Evolutionary conservation across 2,797 vertebrate species (phyloP), one percentile per base, ranked within the genome.

Genomic region (Enteromius thamalakanensis): DNA sequence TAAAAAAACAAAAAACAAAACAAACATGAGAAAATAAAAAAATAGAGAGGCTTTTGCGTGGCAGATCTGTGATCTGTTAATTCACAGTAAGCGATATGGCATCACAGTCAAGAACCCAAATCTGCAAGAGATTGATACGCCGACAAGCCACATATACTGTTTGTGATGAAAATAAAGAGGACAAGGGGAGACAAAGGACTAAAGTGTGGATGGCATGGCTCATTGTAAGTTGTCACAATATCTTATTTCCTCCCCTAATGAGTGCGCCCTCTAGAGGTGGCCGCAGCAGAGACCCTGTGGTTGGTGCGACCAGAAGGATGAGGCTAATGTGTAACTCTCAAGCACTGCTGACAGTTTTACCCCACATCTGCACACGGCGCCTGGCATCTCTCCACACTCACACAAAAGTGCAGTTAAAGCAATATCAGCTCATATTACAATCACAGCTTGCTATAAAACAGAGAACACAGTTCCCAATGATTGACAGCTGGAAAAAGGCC

Each of bases 51-150:
- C 90, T 91, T 92, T 93, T 89, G 92, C 92, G 84, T 91, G 93
- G 93, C 93, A 94, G 93, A 91, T 91, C 93, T 91, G 93, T 93
- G 92, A 34, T 65, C 62, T 65, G 93, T 90, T 93, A 93, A 94
- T 95, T 95, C 95, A 96, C 95, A 96, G 94, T 95, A 95, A 93
- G 91, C 92, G 90, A 93, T 94, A 93, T 87, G 92, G 91, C 91
- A 92, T 95, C 94, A 95, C 94, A 95, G 94, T 95, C 91, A 91
- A 95, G 92, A 94, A 93, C 92, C 94, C 91, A 92, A 86, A 93
- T 95, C 94, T 92, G 92, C 92, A 94, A 93, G 91, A 82, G 93
- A 62, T 80, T n/a, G 12, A 71, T 51, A 82, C 40, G 90, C 92
- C 92, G 88, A 92, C 88, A 90, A 55, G 92, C 94, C 93, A 89